These are phyloP conservation scores for Lagopus muta DNA, from an alignment of 2,113 vertebrate species.

Conservation along the genomic window DNA sequence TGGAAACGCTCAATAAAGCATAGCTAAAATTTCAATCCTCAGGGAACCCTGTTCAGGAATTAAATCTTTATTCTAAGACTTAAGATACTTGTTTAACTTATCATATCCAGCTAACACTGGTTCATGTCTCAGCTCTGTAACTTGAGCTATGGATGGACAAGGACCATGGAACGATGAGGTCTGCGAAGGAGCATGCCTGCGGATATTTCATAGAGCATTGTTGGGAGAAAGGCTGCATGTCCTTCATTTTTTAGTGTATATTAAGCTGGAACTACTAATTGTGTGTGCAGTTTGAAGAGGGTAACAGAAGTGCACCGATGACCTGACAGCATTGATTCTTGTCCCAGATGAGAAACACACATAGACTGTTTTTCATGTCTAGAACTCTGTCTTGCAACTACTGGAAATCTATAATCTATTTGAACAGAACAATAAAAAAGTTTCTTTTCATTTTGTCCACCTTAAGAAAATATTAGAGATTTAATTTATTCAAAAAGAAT, in stretches of 20 bases:
- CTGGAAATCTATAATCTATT: neutral
- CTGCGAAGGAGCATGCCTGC: neutral
- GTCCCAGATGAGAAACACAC: neutral
- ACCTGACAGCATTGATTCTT: neutral
- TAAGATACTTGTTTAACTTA: neutral
- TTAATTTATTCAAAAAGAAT: neutral
- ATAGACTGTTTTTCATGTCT: neutral
- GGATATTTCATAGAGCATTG: neutral
- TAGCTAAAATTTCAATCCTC: neutral
- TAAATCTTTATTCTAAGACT: neutral
- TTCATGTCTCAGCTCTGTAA: rapidly evolving
- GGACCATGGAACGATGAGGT: neutral
- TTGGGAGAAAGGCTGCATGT: neutral
- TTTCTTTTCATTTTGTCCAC: neutral
- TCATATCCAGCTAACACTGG: neutral
- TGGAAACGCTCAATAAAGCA: neutral
- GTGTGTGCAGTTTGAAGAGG: neutral
- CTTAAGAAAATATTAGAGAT: neutral
- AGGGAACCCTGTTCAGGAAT: neutral
- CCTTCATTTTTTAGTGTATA: neutral
- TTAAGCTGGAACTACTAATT: neutral
- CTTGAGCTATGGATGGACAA: neutral
- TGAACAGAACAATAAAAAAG: neutral
- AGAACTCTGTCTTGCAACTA: neutral
- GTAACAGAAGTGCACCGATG: neutral